Evolutionary conservation across 2,113 vertebrate species (phyloP).

Genomic region (Daboia siamensis): DNA sequence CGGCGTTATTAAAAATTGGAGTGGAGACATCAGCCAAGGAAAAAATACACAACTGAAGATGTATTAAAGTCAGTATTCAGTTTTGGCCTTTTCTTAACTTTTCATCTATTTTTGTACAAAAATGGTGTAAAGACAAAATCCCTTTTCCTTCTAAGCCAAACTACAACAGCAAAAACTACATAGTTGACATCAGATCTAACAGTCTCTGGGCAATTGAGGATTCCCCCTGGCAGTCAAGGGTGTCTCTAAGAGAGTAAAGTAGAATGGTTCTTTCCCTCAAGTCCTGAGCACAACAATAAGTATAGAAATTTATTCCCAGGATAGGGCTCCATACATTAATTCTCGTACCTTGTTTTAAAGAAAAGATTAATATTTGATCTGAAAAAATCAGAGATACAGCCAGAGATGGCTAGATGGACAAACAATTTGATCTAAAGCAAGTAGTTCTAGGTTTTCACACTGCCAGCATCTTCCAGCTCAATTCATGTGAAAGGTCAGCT

Average conservation of each 20-base stretch:
- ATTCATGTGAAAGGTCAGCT: constrained; percentile 38
- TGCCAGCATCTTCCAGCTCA: no score
- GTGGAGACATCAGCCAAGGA: not conserved
- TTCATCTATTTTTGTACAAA: not conserved
- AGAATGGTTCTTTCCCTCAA: not conserved
- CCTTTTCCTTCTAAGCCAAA: not conserved
- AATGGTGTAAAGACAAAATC: not conserved
- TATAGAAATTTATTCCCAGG: not conserved
- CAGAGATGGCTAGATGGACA: not conserved
- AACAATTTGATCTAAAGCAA: not conserved
- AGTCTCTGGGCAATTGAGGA: not conserved
- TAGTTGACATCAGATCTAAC: not conserved
- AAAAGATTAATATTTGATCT: not conserved
- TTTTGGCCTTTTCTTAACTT: not conserved
- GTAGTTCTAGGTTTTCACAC: not conserved
- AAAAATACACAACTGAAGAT: not conserved
- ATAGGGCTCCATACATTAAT: not conserved
- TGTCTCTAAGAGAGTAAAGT: not conserved
- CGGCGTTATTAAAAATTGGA: not conserved
- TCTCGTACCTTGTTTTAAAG: not conserved
- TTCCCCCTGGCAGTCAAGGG: not conserved
- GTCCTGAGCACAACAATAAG: not conserved
- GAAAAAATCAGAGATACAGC: not conserved
- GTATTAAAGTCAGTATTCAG: not conserved
- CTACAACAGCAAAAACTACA: not conserved